These are phyloP conservation scores for Drosophila parabipectinata DNA, from an alignment of 1,140 invertebrate species.

Conservation along the genomic window DNA sequence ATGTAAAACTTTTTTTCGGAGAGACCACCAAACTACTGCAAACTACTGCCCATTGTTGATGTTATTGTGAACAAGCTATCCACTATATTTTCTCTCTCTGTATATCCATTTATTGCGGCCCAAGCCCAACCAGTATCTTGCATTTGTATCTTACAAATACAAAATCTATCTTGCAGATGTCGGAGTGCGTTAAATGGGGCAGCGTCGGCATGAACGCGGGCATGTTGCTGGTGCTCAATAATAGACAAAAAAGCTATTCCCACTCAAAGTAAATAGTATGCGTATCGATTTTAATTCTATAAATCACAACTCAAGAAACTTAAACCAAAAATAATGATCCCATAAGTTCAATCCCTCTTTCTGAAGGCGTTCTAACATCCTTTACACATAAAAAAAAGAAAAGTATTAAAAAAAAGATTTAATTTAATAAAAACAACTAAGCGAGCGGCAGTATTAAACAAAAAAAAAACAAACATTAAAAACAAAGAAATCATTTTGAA, in stretches of 20 bases:
- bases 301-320: not conserved
- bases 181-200: conserved; percentile 88
- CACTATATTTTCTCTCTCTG: not conserved
- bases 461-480: not conserved
- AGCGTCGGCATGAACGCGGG: conserved; percentile 88
- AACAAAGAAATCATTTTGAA: not conserved
- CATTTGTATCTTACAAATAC: conserved; percentile 51
- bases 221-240: conserved; percentile 86
- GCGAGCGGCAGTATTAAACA: conserved; percentile 5
- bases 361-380: not conserved
- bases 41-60: conserved; percentile 1
- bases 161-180: conserved; percentile 86
- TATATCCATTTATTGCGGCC: conserved; percentile 5
- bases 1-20: not conserved
- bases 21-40: not conserved
- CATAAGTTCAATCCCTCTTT: conserved; percentile 1
- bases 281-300: too few species aligned
- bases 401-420: conserved; percentile 30
- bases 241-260: conserved; percentile 66
- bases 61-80: not conserved
- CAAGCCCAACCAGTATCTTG: conserved; percentile 9
- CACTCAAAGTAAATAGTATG: conserved; percentile 65
- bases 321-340: not conserved
- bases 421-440: not conserved
- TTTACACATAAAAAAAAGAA: conserved; percentile 9